Percentiles rank a stretch among this genome's conserved stretches.
These are phyloP conservation scores for Endomychus coccineus DNA, from an alignment of 2,888 invertebrate genomes.

Conservation along the genomic window DNA sequence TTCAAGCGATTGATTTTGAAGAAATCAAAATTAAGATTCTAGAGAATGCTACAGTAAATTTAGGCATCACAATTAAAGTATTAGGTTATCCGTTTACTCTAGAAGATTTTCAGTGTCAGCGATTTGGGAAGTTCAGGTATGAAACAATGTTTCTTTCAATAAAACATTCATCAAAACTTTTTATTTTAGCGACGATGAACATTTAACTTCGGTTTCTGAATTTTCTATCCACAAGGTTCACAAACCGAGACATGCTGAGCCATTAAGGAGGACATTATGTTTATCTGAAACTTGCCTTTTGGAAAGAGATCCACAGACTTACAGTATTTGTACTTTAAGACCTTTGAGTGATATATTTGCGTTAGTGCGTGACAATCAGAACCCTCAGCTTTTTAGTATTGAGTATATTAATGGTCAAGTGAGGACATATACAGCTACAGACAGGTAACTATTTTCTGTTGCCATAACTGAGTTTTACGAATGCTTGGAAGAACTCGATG, in stretches of 20 bases:
- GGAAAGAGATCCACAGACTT: constrained; percentile 95
- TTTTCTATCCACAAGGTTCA: constrained; percentile 91
- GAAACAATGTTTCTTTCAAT: constrained; percentile 10
- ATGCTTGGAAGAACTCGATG: too few species aligned
- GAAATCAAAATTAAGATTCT: constrained; percentile 81
- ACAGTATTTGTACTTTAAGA: constrained; percentile 82
- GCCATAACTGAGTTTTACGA: too few species aligned
- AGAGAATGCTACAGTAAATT: constrained; percentile 70
- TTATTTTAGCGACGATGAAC: constrained; percentile 78
- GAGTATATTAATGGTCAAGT: constrained; percentile 90
- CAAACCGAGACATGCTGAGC: constrained; percentile 73
- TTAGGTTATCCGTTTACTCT: constrained; percentile 69
- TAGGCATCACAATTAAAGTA: constrained; percentile 79
- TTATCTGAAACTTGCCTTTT: constrained; percentile 92
- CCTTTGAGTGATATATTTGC: constrained; percentile 83
- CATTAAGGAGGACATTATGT: constrained; percentile 82
- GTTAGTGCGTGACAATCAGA: constrained; percentile 78
- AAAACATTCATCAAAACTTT: not conserved
- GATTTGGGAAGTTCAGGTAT: constrained; percentile 89
- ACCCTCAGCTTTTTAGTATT: constrained; percentile 89
- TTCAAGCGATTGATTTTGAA: constrained; percentile 77
- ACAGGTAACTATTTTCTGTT: constrained; percentile 54
- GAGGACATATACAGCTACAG: constrained; percentile 84
- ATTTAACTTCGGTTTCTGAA: constrained; percentile 93
- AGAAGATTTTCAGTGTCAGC: constrained; percentile 78